A percentile compares a stretch with the other conserved stretches of the same genome.
These are phyloP conservation scores for Genyomyrus donnyi DNA, from an alignment of 2,113 vertebrate species.

Conservation along the genomic window DNA sequence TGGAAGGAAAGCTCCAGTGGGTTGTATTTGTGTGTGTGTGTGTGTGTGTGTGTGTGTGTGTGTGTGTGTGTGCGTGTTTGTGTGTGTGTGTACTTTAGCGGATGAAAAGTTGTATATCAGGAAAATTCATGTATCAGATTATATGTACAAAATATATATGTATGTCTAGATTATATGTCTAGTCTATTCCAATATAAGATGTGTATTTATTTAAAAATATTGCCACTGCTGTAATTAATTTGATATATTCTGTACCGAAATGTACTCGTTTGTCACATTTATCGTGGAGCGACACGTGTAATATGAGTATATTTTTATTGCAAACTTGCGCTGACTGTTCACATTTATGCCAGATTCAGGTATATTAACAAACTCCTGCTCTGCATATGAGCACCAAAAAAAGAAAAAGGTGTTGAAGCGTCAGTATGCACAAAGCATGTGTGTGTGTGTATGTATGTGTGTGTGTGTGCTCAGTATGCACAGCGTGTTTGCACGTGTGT, in stretches of 20 bases:
- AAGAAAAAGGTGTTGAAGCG: conserved; percentile 14
- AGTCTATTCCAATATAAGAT: conserved; percentile 41
- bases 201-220: conserved; percentile 41
- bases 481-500: no score
- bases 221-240: conserved; percentile 24
- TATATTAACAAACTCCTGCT: conserved; percentile 12
- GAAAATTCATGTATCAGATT: not conserved
- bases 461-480: not conserved
- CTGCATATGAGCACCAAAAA: conserved; percentile 45
- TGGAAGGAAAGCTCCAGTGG: not conserved
- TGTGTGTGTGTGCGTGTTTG: no score
- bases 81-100: conserved; percentile 16
- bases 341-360: not conserved
- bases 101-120: conserved; percentile 4
- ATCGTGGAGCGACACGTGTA: not conserved
- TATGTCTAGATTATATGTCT: conserved; percentile 18
- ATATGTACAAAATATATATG: not conserved
- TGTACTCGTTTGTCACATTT: not conserved
- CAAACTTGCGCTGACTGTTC: not conserved
- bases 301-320: not conserved
- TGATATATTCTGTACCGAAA: not conserved
- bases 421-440: conserved; percentile 4
- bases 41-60: conserved; percentile 21
- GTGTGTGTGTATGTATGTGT: not conserved
- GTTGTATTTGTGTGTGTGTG: conserved; percentile 18